A percentile compares a stretch with the other conserved stretches of the same genome.
Evolutionary conservation across 2,797 vertebrate genomes (phyloP).

Genomic region (Okamejei kenojei): DNA sequence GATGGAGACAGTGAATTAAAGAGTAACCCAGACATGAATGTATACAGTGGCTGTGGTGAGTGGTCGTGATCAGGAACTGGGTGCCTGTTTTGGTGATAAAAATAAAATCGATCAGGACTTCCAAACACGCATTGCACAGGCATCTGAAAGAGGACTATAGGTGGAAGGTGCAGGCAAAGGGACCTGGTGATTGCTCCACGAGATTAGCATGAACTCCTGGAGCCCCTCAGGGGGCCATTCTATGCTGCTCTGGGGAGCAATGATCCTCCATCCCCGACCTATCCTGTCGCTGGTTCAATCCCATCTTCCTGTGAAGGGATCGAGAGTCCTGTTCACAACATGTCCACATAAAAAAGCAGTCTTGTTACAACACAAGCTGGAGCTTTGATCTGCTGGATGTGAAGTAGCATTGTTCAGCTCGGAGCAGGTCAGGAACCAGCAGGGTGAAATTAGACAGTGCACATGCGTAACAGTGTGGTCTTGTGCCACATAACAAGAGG

Average conservation of each 20-base stretch:
- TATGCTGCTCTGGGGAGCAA: not conserved
- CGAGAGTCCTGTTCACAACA: not conserved
- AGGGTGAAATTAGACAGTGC: not conserved
- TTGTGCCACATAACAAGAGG: not conserved
- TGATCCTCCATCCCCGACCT: not conserved
- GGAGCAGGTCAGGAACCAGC: not conserved
- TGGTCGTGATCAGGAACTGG: too few relatives aligned
- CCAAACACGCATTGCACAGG: too few relatives aligned
- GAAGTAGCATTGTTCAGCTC: not conserved
- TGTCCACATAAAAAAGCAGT: not conserved
- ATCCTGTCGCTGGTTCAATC: too few relatives aligned
- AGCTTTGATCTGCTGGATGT: not conserved
- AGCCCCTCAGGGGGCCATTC: too few relatives aligned
- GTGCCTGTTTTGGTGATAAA: too few relatives aligned
- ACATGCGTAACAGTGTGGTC: not conserved
- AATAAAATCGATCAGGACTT: too few relatives aligned
- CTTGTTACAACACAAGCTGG: not conserved
- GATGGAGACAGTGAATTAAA: too few relatives aligned
- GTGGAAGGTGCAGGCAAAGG: too few relatives aligned
- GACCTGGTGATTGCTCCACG: too few relatives aligned
- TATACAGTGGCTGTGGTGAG: not conserved
- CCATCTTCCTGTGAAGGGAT: too few relatives aligned
- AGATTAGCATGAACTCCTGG: too few relatives aligned
- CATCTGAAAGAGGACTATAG: too few relatives aligned
- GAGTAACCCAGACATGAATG: not conserved